Evolutionary conservation across 2,888 invertebrate species (phyloP).

Genomic region (Epinotia ramella): DNA sequence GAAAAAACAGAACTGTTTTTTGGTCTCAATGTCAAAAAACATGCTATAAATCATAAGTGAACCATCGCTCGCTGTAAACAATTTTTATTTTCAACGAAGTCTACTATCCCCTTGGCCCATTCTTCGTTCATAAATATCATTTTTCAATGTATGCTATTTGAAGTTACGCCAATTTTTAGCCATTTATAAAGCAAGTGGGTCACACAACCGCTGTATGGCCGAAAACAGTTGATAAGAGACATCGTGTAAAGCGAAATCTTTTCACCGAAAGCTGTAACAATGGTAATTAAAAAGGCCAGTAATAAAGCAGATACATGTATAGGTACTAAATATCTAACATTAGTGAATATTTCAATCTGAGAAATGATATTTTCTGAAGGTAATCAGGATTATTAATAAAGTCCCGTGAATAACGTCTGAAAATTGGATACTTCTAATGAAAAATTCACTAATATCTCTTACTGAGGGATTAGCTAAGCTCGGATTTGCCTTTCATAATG

Average conservation of each 20-base stretch:
- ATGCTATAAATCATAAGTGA: constrained; percentile 27
- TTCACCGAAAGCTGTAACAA: not conserved
- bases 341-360: not conserved
- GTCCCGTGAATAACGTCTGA: not conserved
- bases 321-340: too few relatives aligned
- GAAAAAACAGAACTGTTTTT: constrained; percentile 43
- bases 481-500: constrained; percentile 15
- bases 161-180: constrained; percentile 9
- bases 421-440: not conserved
- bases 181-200: not conserved
- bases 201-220: not conserved
- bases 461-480: constrained; percentile 24
- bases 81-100: constrained; percentile 23
- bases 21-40: constrained; percentile 30
- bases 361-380: not conserved
- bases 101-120: constrained; percentile 12
- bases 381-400: constrained; percentile 9
- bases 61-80: constrained; percentile 9
- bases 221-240: not conserved
- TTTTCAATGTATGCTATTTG: constrained; percentile 11
- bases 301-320: too few relatives aligned
- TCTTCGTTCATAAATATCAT: constrained; percentile 16
- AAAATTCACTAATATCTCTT: constrained; percentile 23
- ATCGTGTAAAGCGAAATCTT: not conserved
- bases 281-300: not conserved